A percentile compares a stretch with the other conserved stretches of the same genome.
Evolutionary conservation across 2,113 vertebrate species (phyloP).

Genomic region (Caranx melampygus): DNA sequence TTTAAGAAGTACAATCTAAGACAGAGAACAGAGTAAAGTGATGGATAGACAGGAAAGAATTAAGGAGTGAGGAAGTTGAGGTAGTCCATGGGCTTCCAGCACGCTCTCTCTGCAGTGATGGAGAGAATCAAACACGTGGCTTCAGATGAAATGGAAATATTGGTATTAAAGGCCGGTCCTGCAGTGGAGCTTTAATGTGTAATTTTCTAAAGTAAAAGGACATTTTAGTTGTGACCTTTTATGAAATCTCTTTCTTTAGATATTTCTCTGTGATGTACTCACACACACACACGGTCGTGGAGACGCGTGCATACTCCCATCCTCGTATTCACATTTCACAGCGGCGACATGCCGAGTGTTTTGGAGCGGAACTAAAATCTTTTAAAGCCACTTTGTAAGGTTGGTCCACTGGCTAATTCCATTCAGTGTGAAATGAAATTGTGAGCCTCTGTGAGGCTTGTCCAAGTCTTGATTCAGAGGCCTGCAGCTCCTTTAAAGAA

Average conservation of each 20-base stretch:
- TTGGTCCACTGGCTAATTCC: slow-evolving; percentile 72
- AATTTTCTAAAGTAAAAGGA: slow-evolving; percentile 66
- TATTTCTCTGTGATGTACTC: slow-evolving; percentile 38
- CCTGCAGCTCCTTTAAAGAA: slow-evolving; percentile 70
- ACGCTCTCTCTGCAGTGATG: slow-evolving; percentile 15
- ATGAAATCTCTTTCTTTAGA: slow-evolving; percentile 59
- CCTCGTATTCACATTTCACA: slow-evolving; percentile 44
- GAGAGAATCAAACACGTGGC: slow-evolving; percentile 27
- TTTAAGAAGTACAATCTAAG: not conserved
- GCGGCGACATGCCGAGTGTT: slow-evolving; percentile 54
- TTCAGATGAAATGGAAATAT: slow-evolving; percentile 58
- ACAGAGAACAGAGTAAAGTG: not conserved
- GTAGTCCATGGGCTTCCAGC: not conserved
- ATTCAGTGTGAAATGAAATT: slow-evolving; percentile 78
- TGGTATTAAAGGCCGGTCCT: slow-evolving; percentile 54
- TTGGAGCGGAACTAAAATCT: slow-evolving; percentile 71
- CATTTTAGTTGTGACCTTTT: slow-evolving; percentile 72
- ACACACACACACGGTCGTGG: slow-evolving; percentile 5
- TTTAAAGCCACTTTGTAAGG: slow-evolving; percentile 71
- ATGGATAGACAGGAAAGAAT: not conserved
- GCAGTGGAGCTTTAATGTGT: slow-evolving; percentile 40
- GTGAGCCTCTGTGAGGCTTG: slow-evolving; percentile 70
- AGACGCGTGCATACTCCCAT: not conserved
- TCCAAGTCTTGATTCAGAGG: slow-evolving; percentile 69
- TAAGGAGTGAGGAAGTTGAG: not conserved